These are phyloP conservation scores for Cynopterus brachyotis DNA, from an alignment of 2,113 vertebrate genomes.

Conservation along the genomic window DNA sequence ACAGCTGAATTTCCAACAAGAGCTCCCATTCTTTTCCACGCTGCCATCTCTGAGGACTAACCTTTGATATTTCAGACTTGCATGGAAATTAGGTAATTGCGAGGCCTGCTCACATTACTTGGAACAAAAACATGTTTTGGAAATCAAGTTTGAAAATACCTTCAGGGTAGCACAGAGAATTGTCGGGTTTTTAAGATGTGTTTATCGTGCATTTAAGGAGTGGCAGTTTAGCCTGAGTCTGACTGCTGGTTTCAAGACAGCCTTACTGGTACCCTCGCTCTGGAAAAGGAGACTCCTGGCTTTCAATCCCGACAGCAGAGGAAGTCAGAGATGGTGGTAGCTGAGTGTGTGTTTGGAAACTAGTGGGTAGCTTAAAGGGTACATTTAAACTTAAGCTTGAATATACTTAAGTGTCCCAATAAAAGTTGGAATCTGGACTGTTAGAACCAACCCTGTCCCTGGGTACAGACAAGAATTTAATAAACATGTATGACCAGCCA, in stretches of 20 bases:
- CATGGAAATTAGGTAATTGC: constrained; percentile 61
- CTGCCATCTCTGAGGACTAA: constrained; percentile 37
- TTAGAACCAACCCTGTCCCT: not conserved
- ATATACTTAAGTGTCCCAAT: not conserved
- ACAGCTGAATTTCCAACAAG: constrained; percentile 61
- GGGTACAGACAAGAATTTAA: not conserved
- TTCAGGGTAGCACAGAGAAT: not conserved
- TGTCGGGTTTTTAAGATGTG: not conserved
- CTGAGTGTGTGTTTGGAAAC: not conserved
- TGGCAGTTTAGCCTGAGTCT: not conserved
- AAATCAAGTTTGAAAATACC: constrained; percentile 47
- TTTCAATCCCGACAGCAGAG: accelerated
- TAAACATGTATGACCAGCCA: too few relatives aligned
- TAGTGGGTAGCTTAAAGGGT: not conserved
- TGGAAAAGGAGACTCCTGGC: not conserved
- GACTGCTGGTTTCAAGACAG: not conserved
- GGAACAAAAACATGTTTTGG: constrained; percentile 45
- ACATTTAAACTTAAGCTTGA: not conserved
- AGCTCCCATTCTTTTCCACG: not conserved
- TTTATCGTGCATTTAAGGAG: not conserved
- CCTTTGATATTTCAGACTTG: constrained; percentile 73
- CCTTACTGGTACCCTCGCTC: not conserved
- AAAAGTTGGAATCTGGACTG: not conserved
- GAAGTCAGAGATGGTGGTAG: not conserved
- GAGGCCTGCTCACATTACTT: constrained; percentile 55